Percentiles rank a stretch among this genome's conserved stretches.
Conservation (phyloP, 2,797 vertebrate species). For the Meda fulgida region DNA sequence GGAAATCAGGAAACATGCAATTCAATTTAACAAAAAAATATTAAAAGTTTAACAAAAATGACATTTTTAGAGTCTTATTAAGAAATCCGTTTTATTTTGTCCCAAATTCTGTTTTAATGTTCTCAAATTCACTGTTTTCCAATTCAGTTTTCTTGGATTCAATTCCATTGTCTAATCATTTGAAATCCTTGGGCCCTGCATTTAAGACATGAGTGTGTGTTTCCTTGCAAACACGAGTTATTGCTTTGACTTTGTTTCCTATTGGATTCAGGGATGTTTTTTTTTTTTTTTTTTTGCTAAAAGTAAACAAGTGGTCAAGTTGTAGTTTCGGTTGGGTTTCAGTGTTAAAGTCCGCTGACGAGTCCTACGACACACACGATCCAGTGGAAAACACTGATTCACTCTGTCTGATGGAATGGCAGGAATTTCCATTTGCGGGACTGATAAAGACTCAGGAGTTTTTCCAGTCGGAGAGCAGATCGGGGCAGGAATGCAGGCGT, state of each 20-base stretch:
- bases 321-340: not conserved
- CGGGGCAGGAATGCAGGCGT: slow-evolving; percentile 53
- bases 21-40: no score
- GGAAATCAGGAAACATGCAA: no score
- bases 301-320: not conserved
- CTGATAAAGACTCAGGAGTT: slow-evolving; percentile 57
- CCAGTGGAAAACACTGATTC: slow-evolving; percentile 55
- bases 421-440: slow-evolving; percentile 70
- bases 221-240: not conserved
- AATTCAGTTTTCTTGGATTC: no score
- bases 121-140: no score
- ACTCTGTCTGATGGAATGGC: slow-evolving; percentile 68
- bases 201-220: not conserved
- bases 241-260: not conserved
- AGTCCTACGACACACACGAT: slow-evolving; percentile 59
- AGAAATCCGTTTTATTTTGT: not conserved
- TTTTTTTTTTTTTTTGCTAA: not conserved
- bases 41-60: no score
- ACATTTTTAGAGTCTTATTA: no score
- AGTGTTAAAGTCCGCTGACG: not conserved
- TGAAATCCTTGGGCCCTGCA: not conserved
- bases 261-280: not conserved
- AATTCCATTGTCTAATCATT: not conserved
- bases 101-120: not conserved
- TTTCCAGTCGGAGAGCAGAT: slow-evolving; percentile 12